Evolutionary conservation across 2,888 invertebrate species (phyloP).

Genomic region (Apocheima hispidaria): DNA sequence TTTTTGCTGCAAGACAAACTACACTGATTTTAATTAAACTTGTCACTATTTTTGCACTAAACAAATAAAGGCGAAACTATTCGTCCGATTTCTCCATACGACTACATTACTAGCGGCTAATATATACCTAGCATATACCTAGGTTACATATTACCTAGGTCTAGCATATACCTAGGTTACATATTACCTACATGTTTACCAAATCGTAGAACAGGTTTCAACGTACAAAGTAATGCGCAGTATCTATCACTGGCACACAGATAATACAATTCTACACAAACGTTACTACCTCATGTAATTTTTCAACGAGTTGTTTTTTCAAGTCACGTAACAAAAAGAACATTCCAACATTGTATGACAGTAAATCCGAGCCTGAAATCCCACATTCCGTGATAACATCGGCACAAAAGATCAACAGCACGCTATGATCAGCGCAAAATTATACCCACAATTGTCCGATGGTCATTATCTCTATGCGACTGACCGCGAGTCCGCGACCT

Average conservation of each 20-base stretch:
- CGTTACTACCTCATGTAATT: not conserved
- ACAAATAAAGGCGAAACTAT: no score
- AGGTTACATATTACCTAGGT: no score
- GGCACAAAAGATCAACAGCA: slow-evolving; percentile 13
- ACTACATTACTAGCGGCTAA: no score
- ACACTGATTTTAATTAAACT: no score
- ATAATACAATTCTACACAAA: not conserved
- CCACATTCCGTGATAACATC: slow-evolving; percentile 35
- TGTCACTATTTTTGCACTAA: no score
- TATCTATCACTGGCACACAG: not conserved
- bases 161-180: not conserved
- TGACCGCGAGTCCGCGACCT: slow-evolving; percentile 60
- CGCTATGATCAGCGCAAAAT: slow-evolving; percentile 50
- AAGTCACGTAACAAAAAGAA: slow-evolving; percentile 8
- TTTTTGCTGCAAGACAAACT: no score
- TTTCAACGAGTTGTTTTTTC: slow-evolving; percentile 9
- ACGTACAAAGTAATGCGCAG: slow-evolving; percentile 5
- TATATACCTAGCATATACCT: no score
- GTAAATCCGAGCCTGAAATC: slow-evolving; percentile 27
- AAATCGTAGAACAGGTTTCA: slow-evolving; percentile 3
- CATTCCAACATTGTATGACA: slow-evolving; percentile 18
- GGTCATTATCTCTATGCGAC: slow-evolving; percentile 48
- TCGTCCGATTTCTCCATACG: no score
- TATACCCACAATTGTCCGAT: slow-evolving; percentile 43
- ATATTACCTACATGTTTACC: no score